These are phyloP conservation scores for Corythaeola cristata DNA, from an alignment of 2,113 vertebrate genomes.

Conservation along the genomic window DNA sequence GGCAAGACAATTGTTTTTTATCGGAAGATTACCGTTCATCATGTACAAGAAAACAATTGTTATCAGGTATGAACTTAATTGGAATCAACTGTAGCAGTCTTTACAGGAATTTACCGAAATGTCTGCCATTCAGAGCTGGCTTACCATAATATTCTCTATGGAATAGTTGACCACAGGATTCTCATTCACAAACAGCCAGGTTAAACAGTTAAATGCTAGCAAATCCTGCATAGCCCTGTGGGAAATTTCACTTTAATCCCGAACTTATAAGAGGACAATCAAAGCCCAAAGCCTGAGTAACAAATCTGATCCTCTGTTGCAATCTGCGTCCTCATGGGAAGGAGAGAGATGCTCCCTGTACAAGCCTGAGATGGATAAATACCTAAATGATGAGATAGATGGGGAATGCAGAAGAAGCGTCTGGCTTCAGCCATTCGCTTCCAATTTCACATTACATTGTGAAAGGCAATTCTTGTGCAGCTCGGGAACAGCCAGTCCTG, in stretches of 20 bases:
- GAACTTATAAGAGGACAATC: conserved; percentile 99
- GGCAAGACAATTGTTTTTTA: conserved; percentile 62
- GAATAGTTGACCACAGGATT: conserved; percentile 91
- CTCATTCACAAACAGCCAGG: conserved; percentile 93
- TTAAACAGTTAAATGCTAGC: conserved; percentile 99
- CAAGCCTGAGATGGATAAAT: conserved; percentile 99
- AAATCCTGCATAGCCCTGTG: conserved; percentile 99
- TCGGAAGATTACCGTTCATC: conserved; percentile 60
- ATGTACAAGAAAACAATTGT: conserved; percentile 73
- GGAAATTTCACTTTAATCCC: conserved; percentile 99
- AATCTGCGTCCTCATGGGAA: conserved; percentile 95
- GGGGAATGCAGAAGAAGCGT: conserved; percentile 93
- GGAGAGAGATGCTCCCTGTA: conserved; percentile 89
- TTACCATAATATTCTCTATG: conserved; percentile 87
- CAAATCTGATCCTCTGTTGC: conserved; percentile 98
- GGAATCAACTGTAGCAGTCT: conserved; percentile 77
- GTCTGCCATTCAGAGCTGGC: conserved; percentile 81
- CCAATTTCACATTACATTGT: conserved; percentile 97
- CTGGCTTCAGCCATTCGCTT: conserved; percentile 97
- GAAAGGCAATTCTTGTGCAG: conserved; percentile 98
- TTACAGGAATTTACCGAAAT: conserved; percentile 78
- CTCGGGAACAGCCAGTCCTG: conserved; percentile 97
- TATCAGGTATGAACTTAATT: conserved; percentile 77
- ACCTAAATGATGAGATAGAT: conserved; percentile 99
- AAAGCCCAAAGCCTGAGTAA: conserved; percentile 99